Evolutionary conservation across 1,140 invertebrate genomes (phyloP), one percentile per base, ranked within the genome.

Genomic region (Bombus breviceps): DNA sequence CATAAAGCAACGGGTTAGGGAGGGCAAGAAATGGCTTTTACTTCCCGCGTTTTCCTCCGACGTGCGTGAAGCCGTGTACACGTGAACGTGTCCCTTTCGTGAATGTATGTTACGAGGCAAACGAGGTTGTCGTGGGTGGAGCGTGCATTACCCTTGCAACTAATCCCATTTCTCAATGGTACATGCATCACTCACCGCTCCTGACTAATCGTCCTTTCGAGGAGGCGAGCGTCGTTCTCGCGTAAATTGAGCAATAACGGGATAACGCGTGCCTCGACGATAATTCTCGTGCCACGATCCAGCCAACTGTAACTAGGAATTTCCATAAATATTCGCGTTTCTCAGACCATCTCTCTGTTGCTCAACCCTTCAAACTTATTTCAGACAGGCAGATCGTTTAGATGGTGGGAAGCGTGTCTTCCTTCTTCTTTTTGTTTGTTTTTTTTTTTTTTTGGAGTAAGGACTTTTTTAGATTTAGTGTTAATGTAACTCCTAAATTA

Each of bases 101-200:
- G 57, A 53, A 25, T 68, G 71, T 85, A 86, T 66, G 59, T 59
- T 76, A 76, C 74, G n/a, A 34, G 71, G 28, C 37, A 75, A 75
- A 81, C 77, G 77, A 81, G 43, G 73, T 76, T 80, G 83, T 87
- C 69, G 64, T 28, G 74, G 64, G 76, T 41, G 64, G 69, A 71
- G 77, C 64, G 77, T 41, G 84, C 74, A 88, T 86, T 78, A 86
- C 77, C 77, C 83, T 62, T 72, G 83, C 79, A 74, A 75, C 71
- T 81, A 86, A 88, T 74, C 83, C 79, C 83, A 88, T 88, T 85
- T 81, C 84, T 75, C 83, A 68, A 80, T 86, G 78, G 69, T 85
- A 88, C 84, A 69, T 62, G 72, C 77, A 74, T 74, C 77, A 75
- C 77, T 81, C 76, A 66, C 73, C 59, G 76, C 72, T n/a, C 57